phyloP scores from a whole-genome alignment of 2,797 vertebrate genomes.

The Bradypodion pumilum region DNA sequence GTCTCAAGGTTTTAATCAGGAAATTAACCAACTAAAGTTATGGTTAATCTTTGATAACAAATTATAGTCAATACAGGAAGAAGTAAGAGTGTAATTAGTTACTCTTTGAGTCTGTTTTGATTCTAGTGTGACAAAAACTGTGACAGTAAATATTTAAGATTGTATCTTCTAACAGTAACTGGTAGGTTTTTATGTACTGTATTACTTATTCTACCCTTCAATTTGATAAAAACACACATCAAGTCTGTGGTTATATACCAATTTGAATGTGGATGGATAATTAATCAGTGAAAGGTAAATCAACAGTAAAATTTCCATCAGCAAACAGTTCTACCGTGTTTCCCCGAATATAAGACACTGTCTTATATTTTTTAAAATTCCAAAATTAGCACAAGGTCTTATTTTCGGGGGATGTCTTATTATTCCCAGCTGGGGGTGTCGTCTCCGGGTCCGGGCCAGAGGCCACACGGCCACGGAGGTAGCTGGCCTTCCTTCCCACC shows the following conservation, averaged over 20 bases:
- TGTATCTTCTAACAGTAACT: not conserved
- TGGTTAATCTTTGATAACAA: not conserved
- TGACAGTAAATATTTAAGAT: no score
- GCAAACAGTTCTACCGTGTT: no score
- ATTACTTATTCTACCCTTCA: not conserved
- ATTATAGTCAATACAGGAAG: not conserved
- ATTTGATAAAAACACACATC: not conserved
- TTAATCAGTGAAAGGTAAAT: not conserved
- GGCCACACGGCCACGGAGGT: no score
- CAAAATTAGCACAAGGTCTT: no score
- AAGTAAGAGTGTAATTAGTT: not conserved
- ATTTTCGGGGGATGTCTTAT: no score
- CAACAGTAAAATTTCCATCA: not conserved
- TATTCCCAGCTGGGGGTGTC: no score
- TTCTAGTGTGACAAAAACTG: not conserved
- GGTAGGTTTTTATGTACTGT: not conserved
- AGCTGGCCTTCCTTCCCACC: no score
- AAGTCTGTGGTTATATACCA: not conserved
- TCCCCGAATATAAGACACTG: no score
- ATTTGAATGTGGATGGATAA: not conserved
- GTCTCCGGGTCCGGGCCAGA: no score
- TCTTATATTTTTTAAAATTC: no score
- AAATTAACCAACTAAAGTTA: not conserved
- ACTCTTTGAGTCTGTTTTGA: not conserved
- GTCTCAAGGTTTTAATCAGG: not conserved